These are phyloP conservation scores for Cyprinodon tularosa DNA, from an alignment of 2,113 vertebrate species.

Conservation along the genomic window DNA sequence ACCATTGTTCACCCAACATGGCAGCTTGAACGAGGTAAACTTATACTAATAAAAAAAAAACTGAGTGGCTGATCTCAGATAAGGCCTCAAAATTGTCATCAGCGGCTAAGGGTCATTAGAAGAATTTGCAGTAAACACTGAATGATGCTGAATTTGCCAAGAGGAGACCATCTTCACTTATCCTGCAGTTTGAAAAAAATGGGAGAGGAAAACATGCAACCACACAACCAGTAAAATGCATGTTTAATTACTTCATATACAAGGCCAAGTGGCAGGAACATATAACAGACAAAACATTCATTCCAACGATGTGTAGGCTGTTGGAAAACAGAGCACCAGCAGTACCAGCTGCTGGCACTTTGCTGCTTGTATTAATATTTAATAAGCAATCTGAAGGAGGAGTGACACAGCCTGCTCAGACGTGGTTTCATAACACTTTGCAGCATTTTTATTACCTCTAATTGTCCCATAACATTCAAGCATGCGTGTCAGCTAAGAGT, in stretches of 20 bases:
- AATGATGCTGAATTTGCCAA: conserved; percentile 32
- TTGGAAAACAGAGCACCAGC: conserved; percentile 49
- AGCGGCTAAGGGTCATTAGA: conserved; percentile 14
- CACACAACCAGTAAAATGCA: conserved; percentile 37
- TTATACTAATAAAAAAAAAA: conserved; percentile 27
- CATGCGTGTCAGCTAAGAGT: conserved; percentile 70
- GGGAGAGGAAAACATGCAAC: conserved; percentile 10
- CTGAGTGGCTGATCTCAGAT: conserved; percentile 11
- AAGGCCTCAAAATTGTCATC: conserved; percentile 4
- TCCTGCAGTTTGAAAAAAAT: conserved; percentile 2
- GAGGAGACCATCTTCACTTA: conserved; percentile 13
- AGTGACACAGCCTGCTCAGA: conserved; percentile 34
- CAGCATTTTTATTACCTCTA: conserved; percentile 67
- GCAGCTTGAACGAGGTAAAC: conserved; percentile 1
- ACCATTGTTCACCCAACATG: conserved; percentile 25
- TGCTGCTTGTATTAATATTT: conserved; percentile 42
- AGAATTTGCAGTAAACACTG: conserved; percentile 2
- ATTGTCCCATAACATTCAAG: conserved; percentile 71
- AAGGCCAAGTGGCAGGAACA: conserved; percentile 30
- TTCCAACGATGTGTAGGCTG: conserved; percentile 50
- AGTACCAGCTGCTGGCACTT: conserved; percentile 56
- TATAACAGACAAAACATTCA: conserved; percentile 21
- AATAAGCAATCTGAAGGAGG: conserved; percentile 50
- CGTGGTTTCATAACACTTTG: conserved; percentile 51
- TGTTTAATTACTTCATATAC: conserved; percentile 36